Conservation (phyloP, 2,113 vertebrate genomes). For the Melanocharis versteri region DNA sequence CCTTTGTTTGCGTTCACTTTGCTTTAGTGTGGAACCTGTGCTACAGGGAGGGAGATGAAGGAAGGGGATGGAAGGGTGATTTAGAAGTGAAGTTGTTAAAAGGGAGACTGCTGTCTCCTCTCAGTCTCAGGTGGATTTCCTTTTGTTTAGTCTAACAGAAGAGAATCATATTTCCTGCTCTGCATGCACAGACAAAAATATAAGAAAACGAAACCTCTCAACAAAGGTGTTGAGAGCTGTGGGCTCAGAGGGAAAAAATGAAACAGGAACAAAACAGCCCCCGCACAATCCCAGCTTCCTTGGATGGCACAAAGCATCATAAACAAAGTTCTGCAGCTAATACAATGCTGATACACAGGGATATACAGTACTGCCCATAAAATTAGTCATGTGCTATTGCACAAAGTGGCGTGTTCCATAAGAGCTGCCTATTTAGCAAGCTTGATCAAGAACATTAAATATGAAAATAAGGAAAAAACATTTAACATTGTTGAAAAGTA, state of each 20-base stretch:
- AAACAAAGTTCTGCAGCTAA: constrained; percentile 60
- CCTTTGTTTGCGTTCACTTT: neutral
- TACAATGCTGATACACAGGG: constrained; percentile 18
- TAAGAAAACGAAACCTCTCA: neutral
- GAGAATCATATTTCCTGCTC: constrained; percentile 38
- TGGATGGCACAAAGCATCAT: constrained; percentile 15
- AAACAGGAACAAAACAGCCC: neutral
- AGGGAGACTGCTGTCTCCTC: neutral
- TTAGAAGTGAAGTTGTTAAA: neutral
- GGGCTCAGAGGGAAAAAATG: neutral
- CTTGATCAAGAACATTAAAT: constrained; percentile 74
- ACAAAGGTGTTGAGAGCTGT: neutral
- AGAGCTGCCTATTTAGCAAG: constrained; percentile 56
- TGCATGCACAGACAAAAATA: constrained; percentile 18
- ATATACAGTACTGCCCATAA: constrained; percentile 63
- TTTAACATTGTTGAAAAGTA: constrained; percentile 78
- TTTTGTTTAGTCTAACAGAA: constrained; percentile 39
- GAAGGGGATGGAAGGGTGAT: neutral
- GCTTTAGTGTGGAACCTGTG: neutral
- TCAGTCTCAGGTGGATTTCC: constrained; percentile 34
- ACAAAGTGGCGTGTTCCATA: constrained; percentile 59
- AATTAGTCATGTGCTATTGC: constrained; percentile 70
- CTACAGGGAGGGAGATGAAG: neutral
- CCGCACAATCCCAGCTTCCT: neutral
- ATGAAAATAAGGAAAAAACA: constrained; percentile 74